Conservation (phyloP, 2,113 vertebrate species). For the Hemichromis elongatus region DNA sequence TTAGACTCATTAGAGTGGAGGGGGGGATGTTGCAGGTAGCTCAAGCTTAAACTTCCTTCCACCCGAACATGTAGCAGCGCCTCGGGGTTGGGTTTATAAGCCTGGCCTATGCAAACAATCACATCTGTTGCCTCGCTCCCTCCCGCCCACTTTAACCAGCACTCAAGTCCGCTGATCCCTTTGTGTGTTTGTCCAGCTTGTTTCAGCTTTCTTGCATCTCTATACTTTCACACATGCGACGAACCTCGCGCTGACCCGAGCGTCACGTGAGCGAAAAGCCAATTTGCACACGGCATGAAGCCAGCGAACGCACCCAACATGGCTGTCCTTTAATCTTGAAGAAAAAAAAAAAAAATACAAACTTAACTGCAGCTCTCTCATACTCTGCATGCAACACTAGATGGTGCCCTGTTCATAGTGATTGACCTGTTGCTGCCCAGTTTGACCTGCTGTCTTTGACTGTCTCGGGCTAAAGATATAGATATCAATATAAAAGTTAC, state of each 20-base stretch:
- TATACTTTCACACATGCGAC: neutral
- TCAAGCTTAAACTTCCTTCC: neutral
- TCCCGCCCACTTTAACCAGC: neutral
- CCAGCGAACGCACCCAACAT: neutral
- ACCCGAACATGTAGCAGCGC: neutral
- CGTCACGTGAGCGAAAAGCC: neutral
- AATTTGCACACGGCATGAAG: neutral
- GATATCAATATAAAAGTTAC: neutral
- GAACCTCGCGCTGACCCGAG: neutral
- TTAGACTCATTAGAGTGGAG: neutral
- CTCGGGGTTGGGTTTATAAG: neutral
- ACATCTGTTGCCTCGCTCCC: neutral
- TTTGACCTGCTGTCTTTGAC: constrained; percentile 10
- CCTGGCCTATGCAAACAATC: constrained; percentile 16
- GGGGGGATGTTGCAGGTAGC: rapidly evolving
- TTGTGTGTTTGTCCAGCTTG: neutral
- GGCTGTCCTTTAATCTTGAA: neutral
- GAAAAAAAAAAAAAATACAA: rapidly evolving
- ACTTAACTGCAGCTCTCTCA: neutral
- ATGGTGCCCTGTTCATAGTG: constrained; percentile 60
- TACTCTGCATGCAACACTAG: constrained; percentile 60
- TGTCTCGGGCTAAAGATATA: neutral
- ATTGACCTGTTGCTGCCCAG: constrained; percentile 48
- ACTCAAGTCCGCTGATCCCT: neutral
- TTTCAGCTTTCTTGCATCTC: neutral